phyloP scores from a whole-genome alignment of 2,888 invertebrate genomes.

The Glaucopsyche alexis region DNA sequence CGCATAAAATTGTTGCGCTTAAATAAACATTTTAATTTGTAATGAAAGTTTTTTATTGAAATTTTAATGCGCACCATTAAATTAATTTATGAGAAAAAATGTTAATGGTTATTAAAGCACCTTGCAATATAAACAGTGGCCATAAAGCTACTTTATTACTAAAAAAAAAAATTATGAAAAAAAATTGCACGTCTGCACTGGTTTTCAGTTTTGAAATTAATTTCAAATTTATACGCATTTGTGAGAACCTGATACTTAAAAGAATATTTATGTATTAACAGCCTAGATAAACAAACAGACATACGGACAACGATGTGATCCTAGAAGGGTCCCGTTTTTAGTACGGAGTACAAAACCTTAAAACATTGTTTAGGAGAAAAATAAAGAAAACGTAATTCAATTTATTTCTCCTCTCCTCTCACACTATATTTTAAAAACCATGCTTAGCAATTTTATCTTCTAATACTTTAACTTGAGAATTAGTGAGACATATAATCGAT shows the following conservation, averaged over 20 bases:
- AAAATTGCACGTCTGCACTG: neutral
- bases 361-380: neutral
- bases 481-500: conserved; percentile 58
- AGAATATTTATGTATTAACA: too few relatives aligned
- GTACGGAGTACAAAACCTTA: neutral
- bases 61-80: conserved; percentile 27
- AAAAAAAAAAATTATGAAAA: neutral
- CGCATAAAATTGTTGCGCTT: conserved; percentile 43
- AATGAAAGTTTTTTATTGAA: conserved; percentile 43
- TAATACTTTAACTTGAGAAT: conserved; percentile 48
- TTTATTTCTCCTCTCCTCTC: conserved; percentile 45
- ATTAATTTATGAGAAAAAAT: neutral
- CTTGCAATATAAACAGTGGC: neutral
- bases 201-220: too few relatives aligned
- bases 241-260: too few relatives aligned
- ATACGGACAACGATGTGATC: too few relatives aligned
- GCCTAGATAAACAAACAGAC: too few relatives aligned
- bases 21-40: conserved; percentile 46
- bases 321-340: neutral
- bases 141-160: neutral
- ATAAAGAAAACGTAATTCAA: neutral
- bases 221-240: too few relatives aligned
- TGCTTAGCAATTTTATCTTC: conserved; percentile 25
- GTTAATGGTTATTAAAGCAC: neutral
- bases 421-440: conserved; percentile 28